Conservation (phyloP, 2,113 vertebrate genomes). For the Bungarus multicinctus region DNA sequence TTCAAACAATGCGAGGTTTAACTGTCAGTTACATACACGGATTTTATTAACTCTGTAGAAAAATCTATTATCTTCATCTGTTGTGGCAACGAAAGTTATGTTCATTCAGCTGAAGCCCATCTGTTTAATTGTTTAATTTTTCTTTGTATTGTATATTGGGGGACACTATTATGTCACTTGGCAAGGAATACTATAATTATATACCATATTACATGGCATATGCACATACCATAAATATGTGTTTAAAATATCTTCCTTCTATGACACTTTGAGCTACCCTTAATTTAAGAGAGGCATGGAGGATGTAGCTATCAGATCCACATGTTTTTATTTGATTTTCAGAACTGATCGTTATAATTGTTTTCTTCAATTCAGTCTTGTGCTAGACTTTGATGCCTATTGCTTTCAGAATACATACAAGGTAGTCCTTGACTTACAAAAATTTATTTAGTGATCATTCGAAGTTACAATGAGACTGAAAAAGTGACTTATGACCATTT, state of each 20-base stretch:
- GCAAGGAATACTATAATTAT: neutral
- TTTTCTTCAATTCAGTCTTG: neutral
- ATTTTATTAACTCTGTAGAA: neutral
- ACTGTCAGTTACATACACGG: neutral
- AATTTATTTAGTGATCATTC: neutral
- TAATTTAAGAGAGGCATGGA: neutral
- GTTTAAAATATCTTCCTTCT: neutral
- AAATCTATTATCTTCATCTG: neutral
- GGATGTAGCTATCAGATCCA: neutral
- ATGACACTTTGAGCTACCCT: neutral
- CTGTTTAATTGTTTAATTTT: neutral
- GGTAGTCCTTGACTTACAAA: neutral
- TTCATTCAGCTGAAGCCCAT: neutral
- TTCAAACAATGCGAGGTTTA: neutral
- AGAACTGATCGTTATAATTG: neutral
- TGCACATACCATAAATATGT: neutral
- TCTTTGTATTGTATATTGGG: neutral
- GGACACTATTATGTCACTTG: neutral
- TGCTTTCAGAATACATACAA: neutral
- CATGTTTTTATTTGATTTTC: neutral
- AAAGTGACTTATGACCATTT: neutral
- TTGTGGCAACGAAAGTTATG: neutral
- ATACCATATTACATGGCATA: neutral
- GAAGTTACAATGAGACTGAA: neutral
- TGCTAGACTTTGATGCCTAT: neutral